phyloP scores from a whole-genome alignment of 2,888 invertebrate species.

The Drosophila austrosaltans region DNA sequence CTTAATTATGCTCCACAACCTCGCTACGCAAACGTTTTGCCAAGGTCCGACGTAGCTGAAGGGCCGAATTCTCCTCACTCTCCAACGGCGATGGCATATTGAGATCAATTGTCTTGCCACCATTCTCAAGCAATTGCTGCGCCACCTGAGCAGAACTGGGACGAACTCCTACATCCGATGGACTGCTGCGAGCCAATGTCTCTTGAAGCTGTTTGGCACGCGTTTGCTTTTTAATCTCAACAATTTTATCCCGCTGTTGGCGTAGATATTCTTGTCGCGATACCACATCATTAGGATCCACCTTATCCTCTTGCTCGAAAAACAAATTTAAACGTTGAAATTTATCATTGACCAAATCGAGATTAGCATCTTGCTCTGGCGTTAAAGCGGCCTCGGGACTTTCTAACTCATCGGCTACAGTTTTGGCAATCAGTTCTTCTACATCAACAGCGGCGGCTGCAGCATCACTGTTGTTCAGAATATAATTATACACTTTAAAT shows the following conservation, averaged over 20 bases:
- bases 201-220: constrained; percentile 90
- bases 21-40: constrained; percentile 93
- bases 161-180: constrained; percentile 72
- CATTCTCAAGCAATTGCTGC: constrained; percentile 86
- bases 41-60: constrained; percentile 92
- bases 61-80: constrained; percentile 83
- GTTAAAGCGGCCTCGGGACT: constrained; percentile 78
- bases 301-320: constrained; percentile 81
- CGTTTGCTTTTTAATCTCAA: constrained; percentile 94
- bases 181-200: constrained; percentile 84
- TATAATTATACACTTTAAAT: neutral
- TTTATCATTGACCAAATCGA: constrained; percentile 74
- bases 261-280: constrained; percentile 93
- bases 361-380: constrained; percentile 69
- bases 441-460: constrained; percentile 61
- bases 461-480: constrained; percentile 52
- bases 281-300: constrained; percentile 87
- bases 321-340: constrained; percentile 83
- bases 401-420: constrained; percentile 75
- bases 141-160: constrained; percentile 92
- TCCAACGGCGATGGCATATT: constrained; percentile 42
- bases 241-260: constrained; percentile 94
- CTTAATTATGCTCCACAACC: constrained; percentile 87
- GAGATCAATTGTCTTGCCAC: constrained; percentile 74
- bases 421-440: constrained; percentile 78